These are phyloP conservation scores for Propithecus perrieri DNA, from an alignment of 2,797 vertebrate genomes.

Conservation along the genomic window DNA sequence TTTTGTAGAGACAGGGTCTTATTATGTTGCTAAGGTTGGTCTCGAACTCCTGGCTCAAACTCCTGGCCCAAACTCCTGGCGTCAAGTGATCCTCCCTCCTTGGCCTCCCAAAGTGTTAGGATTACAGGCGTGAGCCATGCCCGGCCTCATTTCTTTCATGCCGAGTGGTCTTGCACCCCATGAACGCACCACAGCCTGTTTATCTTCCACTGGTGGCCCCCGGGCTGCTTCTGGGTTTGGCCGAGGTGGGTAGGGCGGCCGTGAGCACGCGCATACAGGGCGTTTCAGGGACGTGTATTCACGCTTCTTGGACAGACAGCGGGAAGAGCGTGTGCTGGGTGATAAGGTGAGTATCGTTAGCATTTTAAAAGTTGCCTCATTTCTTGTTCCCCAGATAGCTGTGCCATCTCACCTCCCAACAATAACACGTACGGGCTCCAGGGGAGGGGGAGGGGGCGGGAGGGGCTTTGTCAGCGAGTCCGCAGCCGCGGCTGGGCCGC, in stretches of 20 bases:
- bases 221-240: background rate
- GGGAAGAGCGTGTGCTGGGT: background rate
- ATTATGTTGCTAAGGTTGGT: no score
- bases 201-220: background rate
- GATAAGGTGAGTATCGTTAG: background rate
- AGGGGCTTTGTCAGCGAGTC: background rate
- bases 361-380: background rate
- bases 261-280: background rate
- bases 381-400: background rate
- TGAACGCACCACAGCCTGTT: background rate
- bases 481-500: fast-evolving
- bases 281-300: background rate
- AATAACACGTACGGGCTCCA: background rate
- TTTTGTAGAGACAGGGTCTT: no score
- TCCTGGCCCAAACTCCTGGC: no score
- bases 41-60: no score
- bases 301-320: background rate
- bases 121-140: no score
- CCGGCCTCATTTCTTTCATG: no score
- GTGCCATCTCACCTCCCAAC: background rate
- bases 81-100: no score
- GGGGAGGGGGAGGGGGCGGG: background rate
- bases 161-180: no score
- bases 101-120: no score
- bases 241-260: background rate